Base-by-base conservation (phyloP, 2,113 vertebrate genomes). In the Alligator mississippiensis region DNA sequence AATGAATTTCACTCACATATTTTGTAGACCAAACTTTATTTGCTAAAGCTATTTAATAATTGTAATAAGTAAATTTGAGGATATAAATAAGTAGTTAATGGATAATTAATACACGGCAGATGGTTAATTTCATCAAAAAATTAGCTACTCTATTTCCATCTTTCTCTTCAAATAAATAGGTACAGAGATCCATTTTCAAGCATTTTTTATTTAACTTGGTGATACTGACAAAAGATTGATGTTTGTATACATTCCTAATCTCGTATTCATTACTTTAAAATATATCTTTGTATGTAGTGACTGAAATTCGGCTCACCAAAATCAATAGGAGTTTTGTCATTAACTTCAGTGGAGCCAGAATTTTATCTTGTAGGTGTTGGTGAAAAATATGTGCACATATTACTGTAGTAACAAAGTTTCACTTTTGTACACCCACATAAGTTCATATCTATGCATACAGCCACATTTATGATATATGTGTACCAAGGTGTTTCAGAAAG, bases 21-120 rank as follows among this genome's bases (percentile, higher is more conserved):
- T 95, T 59, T 85, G 57, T 55, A 66, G 30, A 77, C 25, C 2
- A 88, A 82, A 88, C 63, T 34, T 64, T 80, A 90, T 90, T 92
- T 95, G 15, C 81, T 86, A 77, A 88, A 81, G 84, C 85, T 92
- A 82, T 96, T 87, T 87, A 70, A 57, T 88, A 92, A 79, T 88
- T 90, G 84, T 79, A 87, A 87, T 59, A 89, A 76, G 77, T 93
- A 88, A 88, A 92, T 81, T 83, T 90, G 57, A 74, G 24, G 62
- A 24, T 85, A 59, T 87, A 2, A 47, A 19, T 81, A 87, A 58
- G 72, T 60, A 3, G 76, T 25, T 91, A 16, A 60, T 94, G 8
- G 60, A 88, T 79, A 93, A 92, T 88, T 93, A 93, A 93, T 84
- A 68, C 87, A 83, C 57, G 63, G 24, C 85, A 76, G 89, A 61